Conservation (phyloP, 1,140 invertebrate species). For the Pentalonia nigronervosa region DNA sequence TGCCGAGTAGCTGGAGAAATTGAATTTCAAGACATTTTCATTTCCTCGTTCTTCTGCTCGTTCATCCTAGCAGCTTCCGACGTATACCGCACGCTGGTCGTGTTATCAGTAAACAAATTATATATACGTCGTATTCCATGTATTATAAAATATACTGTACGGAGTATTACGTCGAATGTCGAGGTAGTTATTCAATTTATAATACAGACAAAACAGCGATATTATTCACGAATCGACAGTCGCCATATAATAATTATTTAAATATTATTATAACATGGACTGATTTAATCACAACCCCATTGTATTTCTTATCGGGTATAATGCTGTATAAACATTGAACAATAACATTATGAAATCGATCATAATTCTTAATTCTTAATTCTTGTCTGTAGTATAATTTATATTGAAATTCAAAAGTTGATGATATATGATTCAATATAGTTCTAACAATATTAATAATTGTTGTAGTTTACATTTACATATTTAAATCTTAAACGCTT, state of each 20-base stretch:
- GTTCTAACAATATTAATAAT: not conserved
- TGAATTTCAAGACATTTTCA: constrained; percentile 50
- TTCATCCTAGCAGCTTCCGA: not conserved
- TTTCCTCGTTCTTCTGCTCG: not conserved
- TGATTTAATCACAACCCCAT: not conserved
- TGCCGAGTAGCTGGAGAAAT: not conserved
- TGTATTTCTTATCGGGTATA: not conserved
- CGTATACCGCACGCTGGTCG: not conserved
- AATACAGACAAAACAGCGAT: not conserved
- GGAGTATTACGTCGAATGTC: not conserved
- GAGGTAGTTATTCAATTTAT: not conserved
- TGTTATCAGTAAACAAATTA: not conserved
- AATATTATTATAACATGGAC: not conserved
- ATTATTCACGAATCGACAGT: not conserved
- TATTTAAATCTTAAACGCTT: not conserved
- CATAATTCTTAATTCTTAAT: not conserved
- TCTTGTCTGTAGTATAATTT: not conserved
- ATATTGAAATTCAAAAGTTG: not conserved
- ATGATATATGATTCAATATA: not conserved
- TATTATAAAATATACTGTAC: not conserved
- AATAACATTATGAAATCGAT: not conserved
- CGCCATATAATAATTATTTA: not conserved
- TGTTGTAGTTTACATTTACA: not conserved
- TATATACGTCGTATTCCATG: not conserved
- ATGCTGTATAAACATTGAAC: not conserved